Evolutionary conservation across 2,888 invertebrate species (phyloP).

Genomic region (Sphecodes monilicornis): DNA sequence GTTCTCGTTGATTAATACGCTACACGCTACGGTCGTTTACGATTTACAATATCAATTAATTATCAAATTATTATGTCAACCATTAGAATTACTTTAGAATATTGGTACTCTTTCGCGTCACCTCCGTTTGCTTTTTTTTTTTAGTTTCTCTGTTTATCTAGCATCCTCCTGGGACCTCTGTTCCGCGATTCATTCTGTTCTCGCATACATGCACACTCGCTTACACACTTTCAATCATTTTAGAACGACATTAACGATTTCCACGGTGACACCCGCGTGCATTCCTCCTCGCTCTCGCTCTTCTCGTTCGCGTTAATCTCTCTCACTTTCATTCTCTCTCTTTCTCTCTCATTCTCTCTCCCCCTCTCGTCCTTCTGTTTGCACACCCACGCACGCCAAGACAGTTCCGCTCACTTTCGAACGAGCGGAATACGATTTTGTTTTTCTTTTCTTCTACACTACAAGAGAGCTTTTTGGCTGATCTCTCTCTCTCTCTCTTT

Average conservation of each 20-base stretch:
- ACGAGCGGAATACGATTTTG: constrained; percentile 1
- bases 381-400: not conserved
- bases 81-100: constrained; percentile 85
- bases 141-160: constrained; percentile 32
- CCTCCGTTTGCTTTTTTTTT: constrained; percentile 65
- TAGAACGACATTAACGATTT: not conserved
- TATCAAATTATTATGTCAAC: constrained; percentile 84
- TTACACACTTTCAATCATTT: not conserved
- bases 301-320: constrained; percentile 8
- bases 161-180: constrained; percentile 11
- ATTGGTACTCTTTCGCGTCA: constrained; percentile 83
- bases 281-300: not conserved
- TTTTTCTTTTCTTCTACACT: not conserved
- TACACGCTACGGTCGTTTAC: constrained; percentile 82
- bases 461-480: not conserved
- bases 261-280: constrained; percentile 8
- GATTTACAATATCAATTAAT: constrained; percentile 84
- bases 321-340: not conserved
- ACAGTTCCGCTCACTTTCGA: not conserved
- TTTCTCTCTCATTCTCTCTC: not conserved
- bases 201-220: not conserved
- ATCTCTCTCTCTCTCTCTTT: not conserved
- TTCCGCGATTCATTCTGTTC: constrained; percentile 24
- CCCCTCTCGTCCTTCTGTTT: not conserved
- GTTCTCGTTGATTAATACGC: constrained; percentile 78